A percentile compares a stretch with the other conserved stretches of the same genome.
Conservation (phyloP, 2,113 vertebrate species). For the Phalacrocorax carbo region DNA sequence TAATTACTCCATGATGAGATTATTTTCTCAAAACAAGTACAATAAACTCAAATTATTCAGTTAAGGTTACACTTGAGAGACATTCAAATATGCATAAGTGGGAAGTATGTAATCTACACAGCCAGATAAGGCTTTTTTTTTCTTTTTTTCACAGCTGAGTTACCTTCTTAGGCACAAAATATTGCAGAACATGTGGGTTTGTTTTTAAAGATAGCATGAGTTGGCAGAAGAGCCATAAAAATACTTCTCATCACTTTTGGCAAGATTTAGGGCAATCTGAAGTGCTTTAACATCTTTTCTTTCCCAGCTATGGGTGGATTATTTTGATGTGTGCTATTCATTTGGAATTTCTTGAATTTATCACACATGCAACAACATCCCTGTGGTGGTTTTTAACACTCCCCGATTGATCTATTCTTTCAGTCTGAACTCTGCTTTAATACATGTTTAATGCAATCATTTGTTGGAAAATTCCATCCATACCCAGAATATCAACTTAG, state of each 20-base stretch:
- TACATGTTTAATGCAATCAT: background rate
- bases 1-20: constrained; percentile 2
- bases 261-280: background rate
- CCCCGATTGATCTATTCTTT: background rate
- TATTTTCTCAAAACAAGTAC: constrained; percentile 6
- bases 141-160: constrained; percentile 11
- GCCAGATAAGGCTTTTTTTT: background rate
- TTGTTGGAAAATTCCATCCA: background rate
- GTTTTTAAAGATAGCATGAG: constrained; percentile 6
- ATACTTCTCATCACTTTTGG: background rate
- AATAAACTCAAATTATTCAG: constrained; percentile 15
- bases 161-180: constrained; percentile 8
- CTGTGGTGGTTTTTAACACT: background rate
- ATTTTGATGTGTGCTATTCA: background rate
- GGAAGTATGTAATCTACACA: background rate
- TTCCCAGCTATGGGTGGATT: background rate
- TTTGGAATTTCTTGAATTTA: background rate
- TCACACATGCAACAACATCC: background rate
- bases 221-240: constrained; percentile 11
- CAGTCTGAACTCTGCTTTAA: background rate
- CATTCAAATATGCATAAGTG: background rate
- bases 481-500: background rate
- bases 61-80: constrained; percentile 21
- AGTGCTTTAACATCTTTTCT: background rate
- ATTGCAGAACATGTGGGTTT: constrained; percentile 42